A percentile compares a stretch with the other conserved stretches of the same genome.
Evolutionary conservation across 2,113 vertebrate species (phyloP).

Genomic region (Procapra przewalskii): DNA sequence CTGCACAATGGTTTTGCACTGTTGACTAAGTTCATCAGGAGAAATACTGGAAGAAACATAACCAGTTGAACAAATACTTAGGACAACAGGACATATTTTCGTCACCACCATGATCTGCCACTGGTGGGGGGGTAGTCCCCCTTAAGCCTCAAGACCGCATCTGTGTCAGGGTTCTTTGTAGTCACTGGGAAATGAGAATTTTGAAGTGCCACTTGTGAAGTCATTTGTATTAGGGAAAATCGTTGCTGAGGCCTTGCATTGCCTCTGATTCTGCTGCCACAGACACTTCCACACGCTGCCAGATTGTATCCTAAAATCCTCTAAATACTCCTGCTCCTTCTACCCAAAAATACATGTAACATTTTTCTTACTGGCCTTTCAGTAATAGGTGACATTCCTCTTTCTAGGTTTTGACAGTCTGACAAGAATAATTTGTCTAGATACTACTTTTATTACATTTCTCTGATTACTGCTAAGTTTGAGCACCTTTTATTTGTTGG

Average conservation of each 20-base stretch:
- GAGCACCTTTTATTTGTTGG: neutral
- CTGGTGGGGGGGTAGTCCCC: neutral
- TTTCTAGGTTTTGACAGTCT: neutral
- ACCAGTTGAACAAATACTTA: neutral
- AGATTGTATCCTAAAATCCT: neutral
- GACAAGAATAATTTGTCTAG: neutral
- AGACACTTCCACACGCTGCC: neutral
- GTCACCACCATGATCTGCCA: rapidly evolving
- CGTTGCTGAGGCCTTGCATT: neutral
- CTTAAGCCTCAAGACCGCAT: neutral
- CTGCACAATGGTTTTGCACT: neutral
- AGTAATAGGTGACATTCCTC: neutral
- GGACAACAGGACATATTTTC: neutral
- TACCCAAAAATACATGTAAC: neutral
- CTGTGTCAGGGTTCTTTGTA: neutral
- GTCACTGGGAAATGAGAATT: neutral
- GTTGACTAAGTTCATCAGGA: neutral
- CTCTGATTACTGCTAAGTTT: neutral
- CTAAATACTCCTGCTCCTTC: neutral
- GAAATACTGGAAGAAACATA: neutral
- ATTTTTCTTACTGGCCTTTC: neutral
- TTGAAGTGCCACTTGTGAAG: neutral
- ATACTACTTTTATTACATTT: neutral
- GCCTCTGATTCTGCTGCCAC: neutral
- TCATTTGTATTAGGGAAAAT: neutral